A percentile compares a stretch with the other conserved stretches of the same genome.
These are phyloP conservation scores for Monomorium pharaonis DNA, from an alignment of 1,140 invertebrate species.

Conservation along the genomic window DNA sequence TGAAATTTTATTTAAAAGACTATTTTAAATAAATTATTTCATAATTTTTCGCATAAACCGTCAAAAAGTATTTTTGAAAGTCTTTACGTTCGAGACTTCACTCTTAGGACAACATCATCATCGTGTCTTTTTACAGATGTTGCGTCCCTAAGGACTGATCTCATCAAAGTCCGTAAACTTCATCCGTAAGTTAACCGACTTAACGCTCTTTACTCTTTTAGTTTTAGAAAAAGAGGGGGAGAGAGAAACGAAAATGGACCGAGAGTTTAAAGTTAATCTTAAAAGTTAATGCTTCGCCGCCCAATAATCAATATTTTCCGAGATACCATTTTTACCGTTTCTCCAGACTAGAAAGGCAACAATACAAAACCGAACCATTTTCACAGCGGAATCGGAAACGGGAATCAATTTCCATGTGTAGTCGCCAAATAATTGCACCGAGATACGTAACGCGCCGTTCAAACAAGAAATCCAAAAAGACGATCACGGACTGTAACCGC, in stretches of 20 bases:
- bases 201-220: constrained; percentile 5
- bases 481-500: neutral
- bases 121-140: constrained; percentile 15
- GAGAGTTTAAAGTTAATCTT: constrained; percentile 29
- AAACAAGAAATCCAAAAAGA: constrained; percentile 32
- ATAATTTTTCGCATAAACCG: neutral
- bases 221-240: neutral
- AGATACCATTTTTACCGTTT: neutral
- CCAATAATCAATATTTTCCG: constrained; percentile 16
- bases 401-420: constrained; percentile 12
- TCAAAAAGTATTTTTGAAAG: constrained; percentile 5
- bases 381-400: neutral
- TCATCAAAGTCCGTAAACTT: constrained; percentile 8
- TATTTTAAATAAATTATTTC: neutral
- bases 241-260: neutral
- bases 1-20: neutral
- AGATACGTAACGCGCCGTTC: neutral
- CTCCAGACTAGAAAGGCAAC: neutral
- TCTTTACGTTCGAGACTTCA: neutral
- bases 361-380: neutral
- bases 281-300: neutral
- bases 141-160: neutral
- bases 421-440: constrained; percentile 19
- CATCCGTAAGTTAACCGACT: constrained; percentile 5
- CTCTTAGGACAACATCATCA: neutral